Base-by-base conservation (phyloP, 2,113 vertebrate species). In the Helogale parvula region DNA sequence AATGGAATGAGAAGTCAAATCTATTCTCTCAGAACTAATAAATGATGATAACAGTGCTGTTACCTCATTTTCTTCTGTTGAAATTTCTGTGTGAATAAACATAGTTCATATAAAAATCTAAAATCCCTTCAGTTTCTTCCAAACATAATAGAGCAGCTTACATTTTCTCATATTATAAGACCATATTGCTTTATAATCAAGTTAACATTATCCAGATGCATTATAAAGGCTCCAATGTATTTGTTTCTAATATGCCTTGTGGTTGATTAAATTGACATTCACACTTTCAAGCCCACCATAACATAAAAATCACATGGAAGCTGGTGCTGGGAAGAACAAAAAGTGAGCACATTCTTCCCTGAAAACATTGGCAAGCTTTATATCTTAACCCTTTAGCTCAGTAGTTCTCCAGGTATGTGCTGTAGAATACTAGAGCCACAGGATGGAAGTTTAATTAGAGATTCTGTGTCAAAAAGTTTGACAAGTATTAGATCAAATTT, bases 111-210 rank as follows among this genome's bases (percentile, higher is more conserved):
- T 68, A 86, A 96, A 97, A 69, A 68, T 80, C 10, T 94, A 35
- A 96, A 77, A 88, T 92, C 17, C n/a, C 80, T 71, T 5, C 69
- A 38, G 47, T 89, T 88, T 95, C 33, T 45, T 93, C 25, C 31
- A 85, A 93, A 87, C 19, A 72, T 45, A 81, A 54, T 79, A 57
- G 96, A 80, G 71, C 87, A 23, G 38, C 35, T 54, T 91, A 31
- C 3, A 41, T 85, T 92, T 72, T 82, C 19, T 97, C n/a, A 77
- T 83, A 86, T 66, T 33, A 83, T 71, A 90, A 79, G 90, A 33
- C 23, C 69, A 23, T 66, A 35, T 93, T 96, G n/a, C 35, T 96
- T 77, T 83, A 68, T 96, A 93, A 92, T 74, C 29, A 87, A 83
- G 38, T 88, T 91, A 90, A 47, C 12, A 77, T 86, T 88, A 86